These are phyloP conservation scores for Cyanoderma ruficeps DNA, from an alignment of 2,113 vertebrate genomes.

Conservation along the genomic window DNA sequence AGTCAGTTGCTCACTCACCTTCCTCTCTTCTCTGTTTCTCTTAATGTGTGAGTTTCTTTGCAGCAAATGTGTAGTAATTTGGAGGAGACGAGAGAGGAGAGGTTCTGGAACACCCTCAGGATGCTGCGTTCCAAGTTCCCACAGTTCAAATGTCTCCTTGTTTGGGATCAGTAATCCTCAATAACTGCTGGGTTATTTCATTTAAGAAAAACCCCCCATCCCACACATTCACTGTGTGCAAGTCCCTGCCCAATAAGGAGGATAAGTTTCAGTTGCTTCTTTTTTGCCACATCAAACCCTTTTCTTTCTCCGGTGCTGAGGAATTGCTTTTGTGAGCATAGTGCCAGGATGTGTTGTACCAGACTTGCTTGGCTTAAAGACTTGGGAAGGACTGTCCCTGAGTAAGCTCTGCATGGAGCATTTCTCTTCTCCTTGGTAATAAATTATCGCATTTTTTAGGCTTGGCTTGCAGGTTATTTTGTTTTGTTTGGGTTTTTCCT, in stretches of 20 bases:
- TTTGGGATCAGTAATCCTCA: background rate
- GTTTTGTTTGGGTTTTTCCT: background rate
- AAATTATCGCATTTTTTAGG: background rate
- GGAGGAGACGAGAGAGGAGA: background rate
- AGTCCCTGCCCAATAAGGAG: background rate
- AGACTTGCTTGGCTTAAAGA: background rate
- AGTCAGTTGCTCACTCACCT: background rate
- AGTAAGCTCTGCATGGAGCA: background rate
- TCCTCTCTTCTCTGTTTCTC: background rate
- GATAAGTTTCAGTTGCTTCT: background rate
- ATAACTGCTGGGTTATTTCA: background rate
- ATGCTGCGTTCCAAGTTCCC: background rate
- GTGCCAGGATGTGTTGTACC: background rate
- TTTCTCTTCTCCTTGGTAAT: background rate
- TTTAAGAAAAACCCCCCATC: background rate
- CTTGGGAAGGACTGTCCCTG: background rate
- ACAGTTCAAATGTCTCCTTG: background rate
- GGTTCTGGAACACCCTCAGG: background rate
- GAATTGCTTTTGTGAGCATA: background rate
- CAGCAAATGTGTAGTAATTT: background rate
- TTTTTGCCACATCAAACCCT: background rate
- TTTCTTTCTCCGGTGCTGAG: accelerated
- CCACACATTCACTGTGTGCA: background rate
- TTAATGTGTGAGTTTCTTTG: background rate
- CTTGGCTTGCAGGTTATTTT: accelerated